Evolutionary conservation across 2,113 vertebrate species (phyloP).

Genomic region (Albula goreensis): DNA sequence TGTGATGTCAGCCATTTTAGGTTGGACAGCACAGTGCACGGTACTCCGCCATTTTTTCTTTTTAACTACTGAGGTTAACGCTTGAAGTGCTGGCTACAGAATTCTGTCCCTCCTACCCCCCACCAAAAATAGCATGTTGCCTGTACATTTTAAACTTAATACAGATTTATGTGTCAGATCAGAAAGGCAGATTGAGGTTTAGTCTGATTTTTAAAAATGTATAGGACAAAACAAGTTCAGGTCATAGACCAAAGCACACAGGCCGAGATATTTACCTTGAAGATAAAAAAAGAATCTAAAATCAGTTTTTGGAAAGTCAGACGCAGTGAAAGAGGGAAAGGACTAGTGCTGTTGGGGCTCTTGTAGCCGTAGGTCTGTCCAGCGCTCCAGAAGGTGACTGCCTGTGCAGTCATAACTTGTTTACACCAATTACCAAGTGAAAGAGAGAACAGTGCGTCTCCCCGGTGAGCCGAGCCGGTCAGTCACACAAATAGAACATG

Average conservation of each 20-base stretch:
- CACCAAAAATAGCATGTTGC: constrained; percentile 50
- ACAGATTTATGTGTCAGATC: background rate
- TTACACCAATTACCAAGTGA: background rate
- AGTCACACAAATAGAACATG: constrained; percentile 15
- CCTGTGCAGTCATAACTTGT: background rate
- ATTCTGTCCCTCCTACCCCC: constrained; percentile 43
- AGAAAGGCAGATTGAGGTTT: background rate
- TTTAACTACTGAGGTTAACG: constrained; percentile 63
- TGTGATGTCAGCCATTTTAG: constrained; percentile 81
- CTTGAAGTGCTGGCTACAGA: constrained; percentile 57
- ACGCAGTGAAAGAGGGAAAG: background rate
- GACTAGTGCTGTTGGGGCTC: background rate
- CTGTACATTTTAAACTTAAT: constrained; percentile 5
- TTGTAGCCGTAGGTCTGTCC: background rate
- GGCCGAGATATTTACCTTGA: background rate
- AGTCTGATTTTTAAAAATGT: background rate
- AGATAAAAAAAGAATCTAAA: background rate
- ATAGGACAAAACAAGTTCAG: background rate
- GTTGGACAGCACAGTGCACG: constrained; percentile 68
- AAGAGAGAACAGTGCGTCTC: constrained; percentile 10
- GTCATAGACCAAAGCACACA: background rate
- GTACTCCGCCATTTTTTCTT: constrained; percentile 68
- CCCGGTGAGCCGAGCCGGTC: background rate
- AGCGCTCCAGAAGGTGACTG: background rate
- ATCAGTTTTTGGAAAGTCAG: background rate